Percentiles rank a stretch among this genome's conserved stretches.
Conservation (phyloP, 2,113 vertebrate species). For the Crotophaga sulcirostris region DNA sequence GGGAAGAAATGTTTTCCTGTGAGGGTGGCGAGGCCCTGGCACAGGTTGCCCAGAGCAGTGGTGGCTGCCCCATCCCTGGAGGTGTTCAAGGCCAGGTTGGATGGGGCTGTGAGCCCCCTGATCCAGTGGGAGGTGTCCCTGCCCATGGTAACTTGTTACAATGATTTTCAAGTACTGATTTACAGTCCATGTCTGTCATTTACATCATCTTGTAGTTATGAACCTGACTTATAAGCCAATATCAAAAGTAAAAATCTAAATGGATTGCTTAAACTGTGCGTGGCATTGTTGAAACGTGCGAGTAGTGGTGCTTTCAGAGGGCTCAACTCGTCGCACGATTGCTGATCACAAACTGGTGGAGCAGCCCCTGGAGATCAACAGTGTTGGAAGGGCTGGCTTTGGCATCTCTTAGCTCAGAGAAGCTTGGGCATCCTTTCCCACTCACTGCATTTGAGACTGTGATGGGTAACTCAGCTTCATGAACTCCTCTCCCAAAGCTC, state of each 20-base stretch:
- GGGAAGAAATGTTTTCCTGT: too few relatives aligned
- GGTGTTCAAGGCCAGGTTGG: too few relatives aligned
- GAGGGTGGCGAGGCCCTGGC: too few relatives aligned
- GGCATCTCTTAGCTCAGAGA: not conserved
- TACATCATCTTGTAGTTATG: not conserved
- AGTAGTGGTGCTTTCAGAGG: not conserved
- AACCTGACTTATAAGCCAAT: not conserved
- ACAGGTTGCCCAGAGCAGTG: too few relatives aligned
- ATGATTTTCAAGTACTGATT: not conserved
- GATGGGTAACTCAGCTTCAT: not conserved
- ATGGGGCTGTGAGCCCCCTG: too few relatives aligned
- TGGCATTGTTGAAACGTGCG: not conserved
- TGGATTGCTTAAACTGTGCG: not conserved
- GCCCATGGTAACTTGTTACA: not conserved
- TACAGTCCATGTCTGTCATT: not conserved
- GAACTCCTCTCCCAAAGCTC: not conserved
- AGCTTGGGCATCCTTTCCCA: not conserved
- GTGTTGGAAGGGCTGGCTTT: too few relatives aligned
- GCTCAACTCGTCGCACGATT: not conserved
- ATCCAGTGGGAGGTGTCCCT: too few relatives aligned
- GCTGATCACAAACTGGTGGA: not conserved
- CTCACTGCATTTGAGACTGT: too few relatives aligned
- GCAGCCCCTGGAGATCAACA: not conserved
- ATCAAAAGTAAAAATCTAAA: not conserved
- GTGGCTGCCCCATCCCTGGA: too few relatives aligned